These are phyloP conservation scores for Tricholauxania praeusta DNA, from an alignment of 2,888 invertebrate species.

Conservation along the genomic window DNA sequence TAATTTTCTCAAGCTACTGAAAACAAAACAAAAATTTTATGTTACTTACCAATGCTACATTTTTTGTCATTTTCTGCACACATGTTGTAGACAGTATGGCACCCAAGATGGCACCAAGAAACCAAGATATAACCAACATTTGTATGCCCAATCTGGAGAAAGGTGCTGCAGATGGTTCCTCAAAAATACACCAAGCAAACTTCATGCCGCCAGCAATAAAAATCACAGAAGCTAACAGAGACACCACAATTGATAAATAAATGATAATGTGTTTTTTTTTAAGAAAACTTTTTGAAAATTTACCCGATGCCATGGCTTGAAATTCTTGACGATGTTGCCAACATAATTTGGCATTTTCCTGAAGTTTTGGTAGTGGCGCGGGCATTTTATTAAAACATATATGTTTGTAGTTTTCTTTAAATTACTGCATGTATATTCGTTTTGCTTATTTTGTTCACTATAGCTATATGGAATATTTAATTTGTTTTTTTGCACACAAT, in stretches of 20 bases:
- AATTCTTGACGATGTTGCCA: slow-evolving; percentile 60
- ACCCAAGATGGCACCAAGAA: slow-evolving; percentile 59
- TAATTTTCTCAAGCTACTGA: neutral
- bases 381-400: neutral
- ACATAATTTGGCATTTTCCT: slow-evolving; percentile 14
- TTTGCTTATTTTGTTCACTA: too few relatives aligned
- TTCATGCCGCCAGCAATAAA: slow-evolving; percentile 60
- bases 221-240: slow-evolving; percentile 53
- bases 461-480: too few relatives aligned
- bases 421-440: neutral
- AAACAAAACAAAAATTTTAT: neutral
- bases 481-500: too few relatives aligned
- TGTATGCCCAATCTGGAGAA: slow-evolving; percentile 49
- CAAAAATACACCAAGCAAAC: slow-evolving; percentile 60
- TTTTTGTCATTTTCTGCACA: slow-evolving; percentile 60
- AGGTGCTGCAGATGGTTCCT: slow-evolving; percentile 55
- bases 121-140: slow-evolving; percentile 61
- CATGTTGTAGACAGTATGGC: slow-evolving; percentile 55
- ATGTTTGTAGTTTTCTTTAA: neutral
- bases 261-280: too few relatives aligned
- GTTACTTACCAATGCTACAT: slow-evolving; percentile 60
- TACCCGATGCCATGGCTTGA: slow-evolving; percentile 59
- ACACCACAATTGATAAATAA: too few relatives aligned
- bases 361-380: neutral
- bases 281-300: slow-evolving; percentile 3